Evolutionary conservation across 2,888 invertebrate species (phyloP), one percentile per base, ranked within the genome.

Genomic region (Chaitophorus viminalis): DNA sequence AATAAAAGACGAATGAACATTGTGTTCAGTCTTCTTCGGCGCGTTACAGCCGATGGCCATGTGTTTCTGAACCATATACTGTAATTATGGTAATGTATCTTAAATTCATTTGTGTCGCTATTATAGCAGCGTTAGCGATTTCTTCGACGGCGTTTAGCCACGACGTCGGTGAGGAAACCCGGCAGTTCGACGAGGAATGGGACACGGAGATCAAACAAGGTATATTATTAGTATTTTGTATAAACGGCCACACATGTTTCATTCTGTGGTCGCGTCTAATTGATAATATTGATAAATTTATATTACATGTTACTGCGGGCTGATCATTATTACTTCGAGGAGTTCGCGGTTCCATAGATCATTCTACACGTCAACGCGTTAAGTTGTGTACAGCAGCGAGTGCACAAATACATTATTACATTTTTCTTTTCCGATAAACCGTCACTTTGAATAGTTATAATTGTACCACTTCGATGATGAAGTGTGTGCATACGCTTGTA

Each of bases 11-110:
- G 21, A 9, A 17, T 54, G n/a, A 31, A 74, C 17, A 39, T 9
- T 18, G 39, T 8, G 81, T 81, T 87, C 87, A 87, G 87, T 87
- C 17, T 75, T 74, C 60, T 25, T 9, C 72, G 79, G 29, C 25
- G 25, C 39, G 70, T 72, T 75, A 60, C 70, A 46, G 39, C 36
- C 29, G 72, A n/a, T 31, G n/a, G 81, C 31, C 25, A 65, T 74
- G 81, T 31, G 9, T n/a, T 31, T 39, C 74, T 31, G 31, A 65
- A 79, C n/a, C 21, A 70, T 86, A 79, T 46, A 6, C 14, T 36
- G 11, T 11, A 14, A 14, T 2, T 2, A 46, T 46, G 46, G 46
- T n/a, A n/a, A n/a, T n/a, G n/a, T n/a, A 46, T 46, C 11, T 54
- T 3, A 78, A 29, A 54, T n/a, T 33, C 2, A 21, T 70, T 33